phyloP scores from a whole-genome alignment of 2,888 invertebrate genomes.

The Cremastobaeus sp. region DNA sequence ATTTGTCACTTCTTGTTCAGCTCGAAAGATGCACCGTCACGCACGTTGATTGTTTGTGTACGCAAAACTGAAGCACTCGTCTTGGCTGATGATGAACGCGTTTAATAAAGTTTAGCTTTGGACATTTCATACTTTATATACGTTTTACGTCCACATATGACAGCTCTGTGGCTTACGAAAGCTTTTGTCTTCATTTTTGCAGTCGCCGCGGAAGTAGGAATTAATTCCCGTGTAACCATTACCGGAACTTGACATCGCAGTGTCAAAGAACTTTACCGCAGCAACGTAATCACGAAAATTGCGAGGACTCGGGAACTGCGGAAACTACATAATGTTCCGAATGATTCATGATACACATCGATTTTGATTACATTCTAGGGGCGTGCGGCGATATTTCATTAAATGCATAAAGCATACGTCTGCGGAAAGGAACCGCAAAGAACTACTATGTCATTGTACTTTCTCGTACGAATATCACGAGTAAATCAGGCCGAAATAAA shows the following conservation, averaged over 20 bases:
- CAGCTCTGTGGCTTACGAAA: neutral
- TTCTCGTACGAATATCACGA: constrained; percentile 37
- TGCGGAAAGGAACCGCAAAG: constrained; percentile 31
- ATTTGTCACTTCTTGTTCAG: too few relatives aligned
- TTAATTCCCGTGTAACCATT: constrained; percentile 4
- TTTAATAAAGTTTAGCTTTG: constrained; percentile 32
- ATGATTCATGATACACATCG: constrained; percentile 22
- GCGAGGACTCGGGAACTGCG: neutral
- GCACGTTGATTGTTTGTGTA: constrained; percentile 13
- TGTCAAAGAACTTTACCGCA: constrained; percentile 11
- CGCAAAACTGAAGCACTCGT: neutral
- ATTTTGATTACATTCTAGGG: constrained; percentile 34
- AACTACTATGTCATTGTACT: constrained; percentile 39
- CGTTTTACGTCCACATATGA: constrained; percentile 12
- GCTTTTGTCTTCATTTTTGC: constrained; percentile 6
- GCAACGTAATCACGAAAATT: constrained; percentile 11
- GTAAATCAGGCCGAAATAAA: constrained; percentile 29
- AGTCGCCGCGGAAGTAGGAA: constrained; percentile 1
- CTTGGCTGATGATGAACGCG: constrained; percentile 4
- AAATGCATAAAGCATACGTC: constrained; percentile 35
- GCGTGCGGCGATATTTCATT: constrained; percentile 41
- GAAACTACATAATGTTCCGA: constrained; percentile 2
- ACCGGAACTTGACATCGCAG: neutral
- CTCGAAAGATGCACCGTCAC: constrained; percentile 15
- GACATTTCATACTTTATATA: constrained; percentile 8